Conservation (phyloP, 2,113 vertebrate species). For the Chrysochloris asiatica region DNA sequence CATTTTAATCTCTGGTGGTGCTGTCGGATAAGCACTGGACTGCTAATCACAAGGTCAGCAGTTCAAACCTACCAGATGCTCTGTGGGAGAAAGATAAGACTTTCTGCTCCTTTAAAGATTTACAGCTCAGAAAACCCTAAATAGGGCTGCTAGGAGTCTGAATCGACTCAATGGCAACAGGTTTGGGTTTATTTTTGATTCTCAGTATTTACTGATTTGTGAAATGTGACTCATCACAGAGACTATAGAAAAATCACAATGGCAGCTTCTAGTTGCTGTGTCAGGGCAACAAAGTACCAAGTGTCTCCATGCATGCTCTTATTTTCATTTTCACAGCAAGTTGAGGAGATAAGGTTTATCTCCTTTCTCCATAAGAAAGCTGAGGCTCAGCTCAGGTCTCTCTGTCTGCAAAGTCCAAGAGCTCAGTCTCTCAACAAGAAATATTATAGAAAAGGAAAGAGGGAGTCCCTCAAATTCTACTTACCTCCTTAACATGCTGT, state of each 20-base stretch:
- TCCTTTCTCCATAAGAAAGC: background rate
- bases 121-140: no score
- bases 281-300: background rate
- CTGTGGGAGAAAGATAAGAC: no score
- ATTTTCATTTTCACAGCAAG: background rate
- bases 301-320: background rate
- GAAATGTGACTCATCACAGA: background rate
- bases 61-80: no score
- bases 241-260: background rate
- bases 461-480: background rate
- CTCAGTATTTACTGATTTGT: background rate
- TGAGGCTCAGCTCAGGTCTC: background rate
- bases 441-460: background rate
- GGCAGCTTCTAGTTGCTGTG: background rate
- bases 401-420: background rate
- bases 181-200: background rate
- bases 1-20: constrained; percentile 2
- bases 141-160: no score
- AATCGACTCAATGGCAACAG: no score
- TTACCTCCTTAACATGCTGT: background rate
- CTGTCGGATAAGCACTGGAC: no score
- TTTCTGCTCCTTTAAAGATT: no score
- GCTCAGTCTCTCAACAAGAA: background rate
- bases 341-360: constrained; percentile 10
- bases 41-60: no score